These are phyloP conservation scores for Chrysotoxum bicinctum DNA, from an alignment of 2,888 invertebrate species.

Conservation along the genomic window DNA sequence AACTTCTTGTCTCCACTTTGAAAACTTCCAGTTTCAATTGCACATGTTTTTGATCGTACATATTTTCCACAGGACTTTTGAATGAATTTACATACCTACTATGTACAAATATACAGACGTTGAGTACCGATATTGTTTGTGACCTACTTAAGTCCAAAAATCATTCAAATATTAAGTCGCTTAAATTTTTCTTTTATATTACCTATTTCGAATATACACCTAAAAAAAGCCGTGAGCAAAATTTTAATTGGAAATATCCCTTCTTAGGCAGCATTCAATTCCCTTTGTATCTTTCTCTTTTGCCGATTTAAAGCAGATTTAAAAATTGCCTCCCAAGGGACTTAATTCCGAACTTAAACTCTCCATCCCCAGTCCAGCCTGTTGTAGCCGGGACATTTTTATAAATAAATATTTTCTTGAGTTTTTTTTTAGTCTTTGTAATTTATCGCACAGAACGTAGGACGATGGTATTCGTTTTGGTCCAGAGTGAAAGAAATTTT, in stretches of 20 bases:
- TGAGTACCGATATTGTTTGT: background rate
- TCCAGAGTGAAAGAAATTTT: background rate
- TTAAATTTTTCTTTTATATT: background rate
- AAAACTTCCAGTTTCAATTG: no score
- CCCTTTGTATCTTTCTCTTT: constrained; percentile 3
- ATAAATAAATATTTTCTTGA: constrained; percentile 28
- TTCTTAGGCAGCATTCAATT: constrained; percentile 45
- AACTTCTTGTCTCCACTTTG: no score
- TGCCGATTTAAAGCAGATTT: constrained; percentile 62
- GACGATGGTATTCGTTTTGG: constrained; percentile 4
- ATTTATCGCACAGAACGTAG: constrained; percentile 52
- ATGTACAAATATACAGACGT: no score
- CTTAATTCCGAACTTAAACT: constrained; percentile 44
- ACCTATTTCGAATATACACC: background rate
- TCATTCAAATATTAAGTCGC: background rate
- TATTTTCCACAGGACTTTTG: no score
- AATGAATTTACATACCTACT: no score
- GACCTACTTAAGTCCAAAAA: background rate
- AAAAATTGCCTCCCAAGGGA: constrained; percentile 59
- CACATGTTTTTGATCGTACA: no score
- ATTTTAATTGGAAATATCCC: constrained; percentile 55
- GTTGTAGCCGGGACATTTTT: constrained; percentile 54
- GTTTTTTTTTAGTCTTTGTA: constrained; percentile 43
- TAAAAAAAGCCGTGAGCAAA: background rate
- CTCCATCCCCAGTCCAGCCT: constrained; percentile 14